Evolutionary conservation across 2,113 vertebrate genomes (phyloP).

Genomic region (Pteropus alecto): DNA sequence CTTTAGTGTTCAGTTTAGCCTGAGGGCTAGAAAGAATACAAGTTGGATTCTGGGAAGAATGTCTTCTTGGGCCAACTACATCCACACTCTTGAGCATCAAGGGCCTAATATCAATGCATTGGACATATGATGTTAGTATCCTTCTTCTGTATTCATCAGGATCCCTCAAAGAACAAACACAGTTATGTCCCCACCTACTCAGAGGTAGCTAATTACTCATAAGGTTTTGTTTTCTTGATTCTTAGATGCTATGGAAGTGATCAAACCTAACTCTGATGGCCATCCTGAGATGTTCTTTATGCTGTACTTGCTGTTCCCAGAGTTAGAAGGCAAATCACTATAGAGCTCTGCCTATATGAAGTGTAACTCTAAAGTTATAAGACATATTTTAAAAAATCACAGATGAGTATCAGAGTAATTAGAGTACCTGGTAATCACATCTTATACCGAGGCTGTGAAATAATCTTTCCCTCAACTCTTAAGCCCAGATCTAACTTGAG

Average conservation of each 20-base stretch:
- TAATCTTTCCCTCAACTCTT: conserved; percentile 29
- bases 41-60: not conserved
- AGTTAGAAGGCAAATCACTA: conserved; percentile 22
- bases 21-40: conserved; percentile 6
- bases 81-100: not conserved
- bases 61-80: not conserved
- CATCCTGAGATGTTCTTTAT: conserved; percentile 2
- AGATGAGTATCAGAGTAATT: conserved; percentile 1
- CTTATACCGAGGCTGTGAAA: conserved; percentile 20
- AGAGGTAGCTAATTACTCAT: not conserved
- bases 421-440: not conserved
- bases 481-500: conserved; percentile 61
- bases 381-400: not conserved
- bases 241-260: not conserved
- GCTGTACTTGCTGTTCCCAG: not conserved
- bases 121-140: not conserved
- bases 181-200: not conserved
- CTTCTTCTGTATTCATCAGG: not conserved
- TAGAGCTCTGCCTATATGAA: not conserved
- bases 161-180: not conserved
- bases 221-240: not conserved
- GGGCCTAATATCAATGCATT: not conserved
- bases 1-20: conserved; percentile 1
- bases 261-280: not conserved
- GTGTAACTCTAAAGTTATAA: not conserved